These are phyloP conservation scores for Ophthalmolycus amberensis DNA, from an alignment of 2,113 vertebrate genomes.

Conservation along the genomic window DNA sequence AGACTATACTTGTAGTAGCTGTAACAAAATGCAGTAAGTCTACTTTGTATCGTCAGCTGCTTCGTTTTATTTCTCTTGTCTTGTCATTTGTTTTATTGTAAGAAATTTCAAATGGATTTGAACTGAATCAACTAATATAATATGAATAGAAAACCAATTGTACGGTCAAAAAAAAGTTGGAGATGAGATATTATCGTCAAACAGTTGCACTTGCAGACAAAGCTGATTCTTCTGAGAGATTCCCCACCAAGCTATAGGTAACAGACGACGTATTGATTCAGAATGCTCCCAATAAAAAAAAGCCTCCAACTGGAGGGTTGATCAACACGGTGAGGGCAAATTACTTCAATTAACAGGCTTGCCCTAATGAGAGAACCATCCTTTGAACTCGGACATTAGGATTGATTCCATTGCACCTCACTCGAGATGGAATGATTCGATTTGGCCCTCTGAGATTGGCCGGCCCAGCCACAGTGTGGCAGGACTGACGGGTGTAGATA, in stretches of 20 bases:
- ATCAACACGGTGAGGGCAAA: slow-evolving; percentile 67
- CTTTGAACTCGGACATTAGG: slow-evolving; percentile 61
- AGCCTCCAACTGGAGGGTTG: slow-evolving; percentile 38
- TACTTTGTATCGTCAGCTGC: not conserved
- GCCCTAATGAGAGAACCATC: slow-evolving; percentile 67
- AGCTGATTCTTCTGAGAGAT: slow-evolving; percentile 42
- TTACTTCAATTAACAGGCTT: slow-evolving; percentile 68
- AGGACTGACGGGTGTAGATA: slow-evolving; percentile 46
- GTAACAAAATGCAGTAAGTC: not conserved
- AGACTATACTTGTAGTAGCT: not conserved
- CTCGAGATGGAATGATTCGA: slow-evolving; percentile 43
- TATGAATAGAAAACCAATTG: not conserved
- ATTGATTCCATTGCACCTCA: slow-evolving; percentile 68
- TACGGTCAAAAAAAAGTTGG: not conserved
- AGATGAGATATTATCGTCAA: slow-evolving; percentile 37
- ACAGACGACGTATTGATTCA: slow-evolving; percentile 59
- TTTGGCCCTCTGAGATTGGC: slow-evolving; percentile 33
- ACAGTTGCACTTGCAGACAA: slow-evolving; percentile 30
- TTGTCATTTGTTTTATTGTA: not conserved
- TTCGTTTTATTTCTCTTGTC: not conserved
- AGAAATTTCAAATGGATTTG: not conserved
- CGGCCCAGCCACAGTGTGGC: slow-evolving; percentile 12
- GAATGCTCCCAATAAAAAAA: slow-evolving; percentile 30
- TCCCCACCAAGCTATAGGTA: slow-evolving; percentile 23
- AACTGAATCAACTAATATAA: not conserved